Evolutionary conservation across 2,113 vertebrate genomes (phyloP), one percentile per base, ranked within the genome.

Genomic region (Lates calcarifer): DNA sequence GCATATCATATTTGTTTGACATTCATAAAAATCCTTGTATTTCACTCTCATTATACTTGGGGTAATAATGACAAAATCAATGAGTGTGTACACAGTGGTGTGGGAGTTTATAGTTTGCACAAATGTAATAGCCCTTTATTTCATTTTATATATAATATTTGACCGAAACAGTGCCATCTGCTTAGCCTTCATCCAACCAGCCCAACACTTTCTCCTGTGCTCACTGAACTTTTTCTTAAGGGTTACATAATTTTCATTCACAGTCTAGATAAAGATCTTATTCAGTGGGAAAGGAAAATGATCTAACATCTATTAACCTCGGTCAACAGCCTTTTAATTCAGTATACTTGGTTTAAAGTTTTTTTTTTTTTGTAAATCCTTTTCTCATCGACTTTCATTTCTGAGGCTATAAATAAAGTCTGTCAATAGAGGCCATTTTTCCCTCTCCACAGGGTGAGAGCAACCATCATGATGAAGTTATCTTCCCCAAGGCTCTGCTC

Each of bases 331-430:
- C 41, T 81, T 85, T 81, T 76, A 64, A 81, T 65, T 61, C 66
- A 66, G 4, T 33, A 47, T 67, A 55, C 75, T 80, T 86, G 39
- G 43, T 58, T 39, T 70, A 68, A 43, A 39, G 28, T 31, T 53
- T 6, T 47, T 41, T 41, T 41, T 41, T 3, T 55, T 37, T 41
- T 80, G 68, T 79, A 74, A 33, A 24, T 2, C 22, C 53, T 55
- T 31, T 60, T 58, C 60, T 86, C 81, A 74, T 87, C 22, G 12
- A 77, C 74, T 74, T 77, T 79, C 76, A 75, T 64, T 78, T 55
- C 64, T 71, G 62, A 2, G 26, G 45, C 79, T 88, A 72, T 75
- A 80, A 82, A 91, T 86, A 88, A 70, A 83, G 29, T 69, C 47
- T 65, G 18, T 86, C 69, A 90, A 75, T 81, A 79, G 55, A 55